Evolutionary conservation across 2,113 vertebrate genomes (phyloP), one percentile per base, ranked within the genome.

Genomic region (Callipepla squamata): DNA sequence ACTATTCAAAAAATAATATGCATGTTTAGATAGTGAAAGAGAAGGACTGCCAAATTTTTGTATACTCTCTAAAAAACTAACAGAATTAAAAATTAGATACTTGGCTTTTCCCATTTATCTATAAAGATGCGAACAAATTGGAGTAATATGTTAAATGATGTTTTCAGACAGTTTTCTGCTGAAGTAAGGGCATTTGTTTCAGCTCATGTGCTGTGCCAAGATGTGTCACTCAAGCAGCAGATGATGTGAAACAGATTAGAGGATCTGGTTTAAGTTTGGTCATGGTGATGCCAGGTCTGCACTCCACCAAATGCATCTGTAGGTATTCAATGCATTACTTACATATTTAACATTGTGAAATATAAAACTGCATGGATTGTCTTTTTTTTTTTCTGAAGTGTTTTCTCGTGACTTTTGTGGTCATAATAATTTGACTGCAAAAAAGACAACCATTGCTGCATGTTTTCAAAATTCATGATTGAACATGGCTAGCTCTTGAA

Each of bases 281-380:
- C 50, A 23, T 4, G 3, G 2, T 34, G 21, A 80, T 57, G 42
- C 4, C 2, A 22, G 34, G n/a, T 2, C 2, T 17, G 23, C 13
- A 28, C 32, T 38, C 4, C 5, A 20, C 1, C 22, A 45, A 13
- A 7, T 32, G 38, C 30, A 12, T 34, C 7, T 9, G 4, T 38
- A 30, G 12, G 6, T 16, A 6, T 51, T 14, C 0, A 1, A 82
- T 47, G 32, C 3, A 25, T 23, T 57, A 36, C 10, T 62, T 45
- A 81, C 26, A 57, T 4, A 21, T 59, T 28, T 32, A 26, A 36
- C 72, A 62, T 28, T 26, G 13, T 66, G 17, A 84, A 80, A 72
- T 17, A n/a, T 4, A 42, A 34, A 75, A 40, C 17, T 20, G 14
- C 28, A 72, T 19, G 34, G 42, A 26, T 7, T 1, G 3, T 12